Evolutionary conservation across 2,888 invertebrate genomes (phyloP).

Genomic region (Dolichopus griseipennis): DNA sequence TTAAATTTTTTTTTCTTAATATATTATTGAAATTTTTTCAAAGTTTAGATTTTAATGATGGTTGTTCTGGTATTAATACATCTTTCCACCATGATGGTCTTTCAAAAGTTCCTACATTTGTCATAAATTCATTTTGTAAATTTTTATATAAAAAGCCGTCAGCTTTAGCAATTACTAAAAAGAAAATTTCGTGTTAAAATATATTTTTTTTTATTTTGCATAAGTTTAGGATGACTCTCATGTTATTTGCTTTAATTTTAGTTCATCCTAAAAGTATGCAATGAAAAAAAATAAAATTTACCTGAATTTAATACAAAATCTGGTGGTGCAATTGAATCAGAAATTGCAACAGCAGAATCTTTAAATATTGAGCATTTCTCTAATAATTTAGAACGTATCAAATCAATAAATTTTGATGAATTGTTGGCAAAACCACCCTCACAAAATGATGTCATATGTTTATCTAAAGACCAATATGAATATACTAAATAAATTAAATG

Average conservation of each 20-base stretch:
- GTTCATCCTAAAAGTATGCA: not conserved
- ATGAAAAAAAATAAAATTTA: not conserved
- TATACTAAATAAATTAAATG: conserved; percentile 49
- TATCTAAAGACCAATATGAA: conserved; percentile 54
- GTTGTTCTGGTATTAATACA: conserved; percentile 38
- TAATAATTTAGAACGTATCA: conserved; percentile 59
- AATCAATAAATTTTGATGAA: conserved; percentile 49
- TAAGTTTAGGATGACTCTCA: too few species aligned
- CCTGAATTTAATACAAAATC: conserved; percentile 78
- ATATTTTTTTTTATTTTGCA: too few species aligned
- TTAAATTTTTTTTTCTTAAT: too few species aligned
- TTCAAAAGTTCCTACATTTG: conserved; percentile 58
- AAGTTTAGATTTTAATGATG: conserved; percentile 34
- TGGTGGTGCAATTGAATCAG: conserved; percentile 79
- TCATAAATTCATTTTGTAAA: conserved; percentile 61
- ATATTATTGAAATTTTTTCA: conserved; percentile 23
- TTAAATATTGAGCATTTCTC: conserved; percentile 61
- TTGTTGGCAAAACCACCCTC: conserved; percentile 46
- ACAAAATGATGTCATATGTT: conserved; percentile 63
- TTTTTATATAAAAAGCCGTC: conserved; percentile 66
- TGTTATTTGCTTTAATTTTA: too few species aligned
- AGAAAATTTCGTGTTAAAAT: too few species aligned
- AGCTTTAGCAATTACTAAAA: conserved; percentile 61
- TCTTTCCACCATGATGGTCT: conserved; percentile 68
- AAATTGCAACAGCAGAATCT: conserved; percentile 64